Evolutionary conservation across 2,888 invertebrate species (phyloP).

Genomic region (Deilephila elpenor): DNA sequence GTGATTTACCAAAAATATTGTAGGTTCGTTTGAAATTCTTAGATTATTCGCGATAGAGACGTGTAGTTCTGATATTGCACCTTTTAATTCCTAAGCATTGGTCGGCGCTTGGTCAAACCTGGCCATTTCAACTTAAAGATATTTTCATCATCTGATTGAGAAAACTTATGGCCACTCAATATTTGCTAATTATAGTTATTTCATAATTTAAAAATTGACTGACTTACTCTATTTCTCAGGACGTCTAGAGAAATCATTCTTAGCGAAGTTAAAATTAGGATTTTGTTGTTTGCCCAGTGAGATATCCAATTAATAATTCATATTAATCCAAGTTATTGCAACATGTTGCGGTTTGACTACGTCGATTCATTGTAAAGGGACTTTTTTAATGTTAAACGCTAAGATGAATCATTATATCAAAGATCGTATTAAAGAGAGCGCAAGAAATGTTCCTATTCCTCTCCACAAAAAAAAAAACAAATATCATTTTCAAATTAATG

Average conservation of each 20-base stretch:
- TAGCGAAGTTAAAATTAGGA: too few species aligned
- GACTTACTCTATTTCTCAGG: too few species aligned
- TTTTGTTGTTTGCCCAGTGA: too few species aligned
- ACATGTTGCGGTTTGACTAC: not conserved
- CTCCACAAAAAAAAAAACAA: not conserved
- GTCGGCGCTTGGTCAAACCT: not conserved
- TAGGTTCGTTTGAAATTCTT: not conserved
- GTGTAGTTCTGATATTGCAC: not conserved
- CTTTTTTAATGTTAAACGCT: not conserved
- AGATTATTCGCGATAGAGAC: not conserved
- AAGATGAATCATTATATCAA: not conserved
- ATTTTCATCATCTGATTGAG: too few species aligned
- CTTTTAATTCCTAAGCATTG: not conserved
- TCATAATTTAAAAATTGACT: too few species aligned
- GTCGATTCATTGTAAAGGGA: not conserved
- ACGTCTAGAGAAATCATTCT: too few species aligned
- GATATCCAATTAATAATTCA: too few species aligned
- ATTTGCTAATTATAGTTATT: too few species aligned
- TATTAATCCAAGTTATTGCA: not conserved
- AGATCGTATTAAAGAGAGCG: not conserved
- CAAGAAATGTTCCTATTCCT: not conserved
- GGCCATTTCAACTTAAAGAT: not conserved
- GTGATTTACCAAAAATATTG: conserved; percentile 12
- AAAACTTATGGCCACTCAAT: too few species aligned
- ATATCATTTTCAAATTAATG: not conserved